phyloP scores from a whole-genome alignment of 2,888 invertebrate species.

The Unio delphinus region DNA sequence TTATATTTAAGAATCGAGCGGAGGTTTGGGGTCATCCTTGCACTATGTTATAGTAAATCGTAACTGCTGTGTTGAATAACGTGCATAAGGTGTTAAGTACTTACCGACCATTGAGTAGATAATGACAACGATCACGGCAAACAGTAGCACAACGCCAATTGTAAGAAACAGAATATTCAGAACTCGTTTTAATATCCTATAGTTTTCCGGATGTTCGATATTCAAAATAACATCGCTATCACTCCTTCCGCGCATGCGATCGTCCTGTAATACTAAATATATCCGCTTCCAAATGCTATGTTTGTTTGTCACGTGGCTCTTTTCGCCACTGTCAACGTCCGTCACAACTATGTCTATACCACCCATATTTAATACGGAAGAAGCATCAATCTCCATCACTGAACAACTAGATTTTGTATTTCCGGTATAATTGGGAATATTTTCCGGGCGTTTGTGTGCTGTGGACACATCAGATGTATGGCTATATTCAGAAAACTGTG shows the following conservation, averaged over 20 bases:
- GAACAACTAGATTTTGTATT: slow-evolving; percentile 1
- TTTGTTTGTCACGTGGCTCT: slow-evolving; percentile 26
- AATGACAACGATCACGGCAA: slow-evolving; percentile 63
- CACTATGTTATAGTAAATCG: no score
- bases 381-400: slow-evolving; percentile 5
- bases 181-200: slow-evolving; percentile 57
- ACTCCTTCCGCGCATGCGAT: slow-evolving; percentile 52
- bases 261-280: slow-evolving; percentile 50
- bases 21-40: no score
- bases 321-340: slow-evolving; percentile 36
- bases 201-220: slow-evolving; percentile 48
- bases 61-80: neutral
- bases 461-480: neutral
- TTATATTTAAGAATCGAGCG: no score
- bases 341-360: slow-evolving; percentile 55
- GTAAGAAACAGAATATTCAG: slow-evolving; percentile 64
- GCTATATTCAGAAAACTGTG: neutral
- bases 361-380: slow-evolving; percentile 46
- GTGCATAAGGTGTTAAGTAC: slow-evolving; percentile 17
- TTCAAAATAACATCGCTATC: slow-evolving; percentile 47
- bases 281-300: slow-evolving; percentile 42
- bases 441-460: no score
- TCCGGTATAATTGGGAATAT: no score
- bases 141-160: slow-evolving; percentile 58
- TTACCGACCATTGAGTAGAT: slow-evolving; percentile 61